A percentile compares a stretch with the other conserved stretches of the same genome.
Evolutionary conservation across 2,113 vertebrate species (phyloP).

Genomic region (Myotis davidii): DNA sequence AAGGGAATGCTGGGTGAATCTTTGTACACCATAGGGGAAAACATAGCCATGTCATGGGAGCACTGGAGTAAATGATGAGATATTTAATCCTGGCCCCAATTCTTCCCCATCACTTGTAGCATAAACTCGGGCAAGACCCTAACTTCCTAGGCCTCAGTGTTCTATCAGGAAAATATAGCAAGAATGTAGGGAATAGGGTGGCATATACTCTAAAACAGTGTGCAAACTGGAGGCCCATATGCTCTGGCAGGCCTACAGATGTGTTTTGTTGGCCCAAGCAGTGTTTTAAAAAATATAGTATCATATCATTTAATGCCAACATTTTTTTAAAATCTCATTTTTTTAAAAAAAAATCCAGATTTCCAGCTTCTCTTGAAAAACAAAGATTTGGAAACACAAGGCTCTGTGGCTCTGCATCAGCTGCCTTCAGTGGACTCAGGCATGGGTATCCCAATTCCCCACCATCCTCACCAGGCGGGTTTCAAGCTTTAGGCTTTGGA

Average conservation of each 20-base stretch:
- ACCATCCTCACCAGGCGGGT: not conserved
- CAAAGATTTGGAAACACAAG: not conserved
- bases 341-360: not conserved
- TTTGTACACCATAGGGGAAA: not conserved
- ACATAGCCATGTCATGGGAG: not conserved
- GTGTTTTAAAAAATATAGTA: constrained; percentile 52
- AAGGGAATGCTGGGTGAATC: not conserved
- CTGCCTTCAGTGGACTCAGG: not conserved
- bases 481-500: not conserved
- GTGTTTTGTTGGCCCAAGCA: constrained; percentile 49
- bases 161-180: not conserved
- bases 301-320: constrained; percentile 40
- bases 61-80: not conserved
- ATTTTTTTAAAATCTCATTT: not conserved
- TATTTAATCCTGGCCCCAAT: not conserved
- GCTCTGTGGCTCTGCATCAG: not conserved
- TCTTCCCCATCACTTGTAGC: not conserved
- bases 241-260: constrained; percentile 23
- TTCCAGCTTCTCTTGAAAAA: not conserved
- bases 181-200: not conserved
- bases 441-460: not conserved
- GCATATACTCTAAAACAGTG: not conserved
- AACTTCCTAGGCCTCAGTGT: not conserved
- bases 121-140: not conserved
- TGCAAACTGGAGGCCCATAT: constrained; percentile 22